These are phyloP conservation scores for Tautogolabrus adspersus DNA, from an alignment of 2,113 vertebrate species.

Conservation along the genomic window DNA sequence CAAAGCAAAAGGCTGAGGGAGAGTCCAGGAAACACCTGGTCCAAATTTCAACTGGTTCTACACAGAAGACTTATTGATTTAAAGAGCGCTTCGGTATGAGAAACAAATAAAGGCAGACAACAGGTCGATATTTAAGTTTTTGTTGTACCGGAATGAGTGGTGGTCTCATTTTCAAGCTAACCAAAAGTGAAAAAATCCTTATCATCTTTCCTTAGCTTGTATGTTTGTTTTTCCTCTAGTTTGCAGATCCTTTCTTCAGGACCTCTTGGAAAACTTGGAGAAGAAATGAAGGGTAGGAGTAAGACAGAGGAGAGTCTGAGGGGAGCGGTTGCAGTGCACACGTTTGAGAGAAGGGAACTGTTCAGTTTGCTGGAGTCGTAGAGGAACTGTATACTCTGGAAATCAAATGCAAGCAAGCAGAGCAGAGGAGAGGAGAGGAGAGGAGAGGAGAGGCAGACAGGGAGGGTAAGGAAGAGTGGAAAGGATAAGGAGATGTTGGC, in stretches of 20 bases:
- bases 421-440: background rate
- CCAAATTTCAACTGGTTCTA: slow-evolving; percentile 33
- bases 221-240: background rate
- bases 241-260: slow-evolving; percentile 21
- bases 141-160: background rate
- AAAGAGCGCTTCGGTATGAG: too few species aligned
- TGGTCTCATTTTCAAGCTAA: slow-evolving; percentile 36
- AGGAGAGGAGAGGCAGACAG: too few species aligned
- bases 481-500: slow-evolving; percentile 17
- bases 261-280: slow-evolving; percentile 14
- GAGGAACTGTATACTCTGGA: slow-evolving; percentile 39
- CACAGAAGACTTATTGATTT: background rate
- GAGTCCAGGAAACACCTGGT: background rate
- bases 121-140: slow-evolving; percentile 16
- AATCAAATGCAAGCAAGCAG: slow-evolving; percentile 47
- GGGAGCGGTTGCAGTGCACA: background rate
- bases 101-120: slow-evolving; percentile 26
- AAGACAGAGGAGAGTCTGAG: slow-evolving; percentile 9
- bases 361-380: slow-evolving; percentile 51
- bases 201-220: slow-evolving; percentile 20
- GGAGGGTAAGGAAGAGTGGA: slow-evolving; percentile 9
- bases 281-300: slow-evolving; percentile 4
- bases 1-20: background rate
- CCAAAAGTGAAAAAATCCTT: slow-evolving; percentile 32
- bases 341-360: slow-evolving; percentile 33